phyloP scores from a whole-genome alignment of 2,113 vertebrate genomes.

The Psettodes erumei region DNA sequence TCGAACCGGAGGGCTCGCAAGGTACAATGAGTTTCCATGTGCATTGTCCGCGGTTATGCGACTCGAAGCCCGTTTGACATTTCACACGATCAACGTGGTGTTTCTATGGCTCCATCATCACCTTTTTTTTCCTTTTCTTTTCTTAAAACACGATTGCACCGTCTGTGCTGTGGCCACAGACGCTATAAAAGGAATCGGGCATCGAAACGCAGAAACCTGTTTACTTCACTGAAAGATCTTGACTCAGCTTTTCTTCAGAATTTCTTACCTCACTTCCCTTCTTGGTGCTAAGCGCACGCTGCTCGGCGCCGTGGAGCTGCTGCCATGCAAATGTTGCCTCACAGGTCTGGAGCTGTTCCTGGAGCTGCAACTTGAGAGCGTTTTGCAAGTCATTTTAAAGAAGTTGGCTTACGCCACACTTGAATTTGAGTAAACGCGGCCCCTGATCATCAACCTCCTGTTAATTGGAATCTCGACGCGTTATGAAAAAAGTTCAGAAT shows the following conservation, averaged over 20 bases:
- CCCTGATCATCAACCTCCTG: too few species aligned
- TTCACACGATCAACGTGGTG: background rate
- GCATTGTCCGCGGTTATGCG: background rate
- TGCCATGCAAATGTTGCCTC: background rate
- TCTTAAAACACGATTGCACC: too few species aligned
- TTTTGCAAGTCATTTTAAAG: background rate
- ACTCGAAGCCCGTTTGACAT: background rate
- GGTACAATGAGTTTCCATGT: conserved; percentile 78
- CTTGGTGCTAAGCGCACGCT: background rate
- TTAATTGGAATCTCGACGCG: background rate
- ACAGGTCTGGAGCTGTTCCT: background rate
- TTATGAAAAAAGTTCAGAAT: too few species aligned
- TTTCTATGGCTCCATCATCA: too few species aligned
- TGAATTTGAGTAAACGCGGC: background rate
- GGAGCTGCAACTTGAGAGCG: background rate
- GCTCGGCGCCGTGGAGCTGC: background rate
- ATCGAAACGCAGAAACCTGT: background rate
- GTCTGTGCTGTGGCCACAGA: background rate
- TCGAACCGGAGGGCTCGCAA: conserved; percentile 91
- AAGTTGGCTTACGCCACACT: background rate
- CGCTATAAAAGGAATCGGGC: too few species aligned
- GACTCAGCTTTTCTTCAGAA: background rate
- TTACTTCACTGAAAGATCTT: background rate
- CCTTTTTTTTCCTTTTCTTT: background rate
- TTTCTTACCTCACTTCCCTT: background rate